Evolutionary conservation across 2,888 invertebrate genomes (phyloP), one percentile per base, ranked within the genome.

Genomic region (Thera britannica): DNA sequence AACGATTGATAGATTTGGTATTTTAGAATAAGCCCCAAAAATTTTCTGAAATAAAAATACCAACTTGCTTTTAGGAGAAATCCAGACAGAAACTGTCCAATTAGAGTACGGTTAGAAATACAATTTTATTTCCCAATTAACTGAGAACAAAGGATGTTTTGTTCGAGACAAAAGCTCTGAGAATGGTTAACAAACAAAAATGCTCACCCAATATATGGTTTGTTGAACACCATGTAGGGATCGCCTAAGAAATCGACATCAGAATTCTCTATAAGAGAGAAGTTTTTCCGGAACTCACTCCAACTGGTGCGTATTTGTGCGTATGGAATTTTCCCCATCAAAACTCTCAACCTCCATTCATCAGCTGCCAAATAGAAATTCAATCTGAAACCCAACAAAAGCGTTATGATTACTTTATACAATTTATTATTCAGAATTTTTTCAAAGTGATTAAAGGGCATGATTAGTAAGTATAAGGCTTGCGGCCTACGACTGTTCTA

Each of bases 361-460:
- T 95, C 95, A 9, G 91, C 94, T 44, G 94, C 90, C 73, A 94
- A 82, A 78, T 94, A 95, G 80, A 93, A 95, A 69, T 95, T 93
- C 58, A 95, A 83, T 77, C 94, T 94, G 79, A 63, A 87, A 67
- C n/a, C 41, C 54, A 58, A 36, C 38, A n/a, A 9, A n/a, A 35
- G 5, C 6, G 1, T 55, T 44, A 44, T 38, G 3, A 38, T 5
- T 23, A 23, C 23, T 23, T 23, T 23, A 23, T 23, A 23, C 23
- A 23, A 23, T 23, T 23, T 23, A 23, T 23, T 23, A 23, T 23
- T 23, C 23, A 23, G 23, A 23, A 23, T 23, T 23, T 23, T 23
- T 23, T 0, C 23, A 23, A 23, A 23, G 23, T 23, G 23, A 23
- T 1, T 23, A 23, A 23, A 23, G 23, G 23, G 23, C 23, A 23